phyloP scores from a whole-genome alignment of 2,113 vertebrate genomes.

The Limanda limanda region DNA sequence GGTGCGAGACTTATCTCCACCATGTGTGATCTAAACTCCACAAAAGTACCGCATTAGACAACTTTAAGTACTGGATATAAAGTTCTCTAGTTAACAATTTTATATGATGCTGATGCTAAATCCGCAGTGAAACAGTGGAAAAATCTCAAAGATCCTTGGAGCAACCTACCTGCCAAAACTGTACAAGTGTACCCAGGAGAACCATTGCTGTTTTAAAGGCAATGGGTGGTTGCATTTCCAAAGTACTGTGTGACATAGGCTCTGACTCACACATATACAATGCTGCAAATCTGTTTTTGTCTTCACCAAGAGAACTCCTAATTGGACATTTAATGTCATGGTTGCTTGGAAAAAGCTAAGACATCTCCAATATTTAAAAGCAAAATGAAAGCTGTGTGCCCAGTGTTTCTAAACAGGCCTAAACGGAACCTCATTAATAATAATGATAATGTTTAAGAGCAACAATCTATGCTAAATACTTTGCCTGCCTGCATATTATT shows the following conservation, averaged over 20 bases:
- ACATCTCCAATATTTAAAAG: neutral
- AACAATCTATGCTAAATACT: neutral
- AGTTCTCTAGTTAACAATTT: neutral
- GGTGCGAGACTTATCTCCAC: too few species aligned
- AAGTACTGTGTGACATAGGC: neutral
- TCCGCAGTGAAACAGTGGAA: neutral
- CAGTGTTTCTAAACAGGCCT: neutral
- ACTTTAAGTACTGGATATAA: neutral
- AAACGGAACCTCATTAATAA: constrained; percentile 1
- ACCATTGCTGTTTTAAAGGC: neutral
- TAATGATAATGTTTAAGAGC: neutral
- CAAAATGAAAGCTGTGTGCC: neutral
- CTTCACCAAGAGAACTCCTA: neutral
- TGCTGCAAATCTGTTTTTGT: neutral
- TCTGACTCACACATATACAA: neutral
- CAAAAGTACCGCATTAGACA: neutral
- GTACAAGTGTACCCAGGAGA: neutral
- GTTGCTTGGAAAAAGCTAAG: neutral
- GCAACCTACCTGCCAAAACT: neutral
- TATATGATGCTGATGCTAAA: neutral
- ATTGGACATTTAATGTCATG: neutral
- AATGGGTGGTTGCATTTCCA: neutral
- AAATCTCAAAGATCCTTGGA: neutral
- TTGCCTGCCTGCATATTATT: neutral
- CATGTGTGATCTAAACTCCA: neutral